phyloP scores from a whole-genome alignment of 2,113 vertebrate species.

The Rhombomys opimus region DNA sequence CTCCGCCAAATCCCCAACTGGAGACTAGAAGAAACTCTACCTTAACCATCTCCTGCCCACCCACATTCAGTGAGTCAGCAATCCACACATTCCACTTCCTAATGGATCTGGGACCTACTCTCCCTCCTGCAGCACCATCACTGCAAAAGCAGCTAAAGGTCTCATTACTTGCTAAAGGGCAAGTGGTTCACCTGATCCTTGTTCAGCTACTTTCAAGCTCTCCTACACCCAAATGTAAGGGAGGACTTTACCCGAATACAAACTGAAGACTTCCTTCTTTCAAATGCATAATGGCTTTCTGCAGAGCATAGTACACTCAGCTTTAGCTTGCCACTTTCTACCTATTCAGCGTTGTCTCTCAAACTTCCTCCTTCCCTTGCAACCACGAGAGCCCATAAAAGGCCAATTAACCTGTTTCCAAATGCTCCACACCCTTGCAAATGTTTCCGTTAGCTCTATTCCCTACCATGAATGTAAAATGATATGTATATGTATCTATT shows the following conservation, averaged over 20 bases:
- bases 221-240: background rate
- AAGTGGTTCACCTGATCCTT: conserved; percentile 6
- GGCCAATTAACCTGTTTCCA: background rate
- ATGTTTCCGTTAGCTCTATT: background rate
- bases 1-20: background rate
- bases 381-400: background rate
- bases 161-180: conserved; percentile 16
- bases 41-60: background rate
- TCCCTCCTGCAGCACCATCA: background rate
- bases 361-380: background rate
- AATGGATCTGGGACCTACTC: background rate
- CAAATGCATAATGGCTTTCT: background rate
- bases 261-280: background rate
- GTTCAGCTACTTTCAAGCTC: conserved; percentile 10
- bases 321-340: background rate
- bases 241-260: background rate
- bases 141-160: conserved; percentile 40
- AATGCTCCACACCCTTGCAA: background rate
- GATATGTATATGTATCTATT: background rate
- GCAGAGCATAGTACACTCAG: background rate
- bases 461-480: background rate
- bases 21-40: background rate
- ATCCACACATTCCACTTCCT: background rate
- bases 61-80: conserved; percentile 54
- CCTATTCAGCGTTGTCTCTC: background rate